Evolutionary conservation across 2,797 vertebrate species (phyloP), one percentile per base, ranked within the genome.

Genomic region (Channallabes apus): DNA sequence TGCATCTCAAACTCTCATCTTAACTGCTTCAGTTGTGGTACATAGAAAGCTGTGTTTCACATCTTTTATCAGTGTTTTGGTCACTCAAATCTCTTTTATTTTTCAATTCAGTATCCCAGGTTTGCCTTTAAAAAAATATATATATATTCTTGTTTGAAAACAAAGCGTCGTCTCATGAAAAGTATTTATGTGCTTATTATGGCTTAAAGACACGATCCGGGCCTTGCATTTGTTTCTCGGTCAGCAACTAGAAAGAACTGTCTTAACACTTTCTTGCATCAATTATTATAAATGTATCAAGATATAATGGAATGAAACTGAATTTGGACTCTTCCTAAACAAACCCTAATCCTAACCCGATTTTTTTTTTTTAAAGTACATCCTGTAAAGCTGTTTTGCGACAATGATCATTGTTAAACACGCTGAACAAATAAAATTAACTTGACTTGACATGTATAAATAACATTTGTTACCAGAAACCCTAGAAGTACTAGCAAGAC

Each of bases 1-100:
- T 91, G 88, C 88, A 89, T 89, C 29, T 14, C 29, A 80, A 80
- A 82, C 58, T 77, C 82, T 41, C 64, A 29, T 58, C 68, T 83
- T 62, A 75, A 71, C 83, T 76, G 68, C 27, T 67, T 18, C 29
- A 51, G 15, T 86, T 83, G 54, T 3, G 72, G 61, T 84, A 54
- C 82, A 84, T 84, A 77, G 82, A 84, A 84, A 84, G 82, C 86
- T 89, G 65, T 72, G 62, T 78, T 87, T 91, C 87, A 79, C 81
- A 85, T 89, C 38, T 84, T 84, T 87, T 87, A 84, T 86, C 83
- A 56, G 69, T 67, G 77, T 15, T 54, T 67, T n/a, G 24, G n/a
- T 27, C 6, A 54, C 32, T 46, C 2, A 51, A 76, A 65, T 76
- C 80, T 75, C 17, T 20, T 41, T 41, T 41, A 4, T 41, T 84